Percentiles rank a stretch among this genome's conserved stretches.
These are phyloP conservation scores for Osmerus mordax DNA, from an alignment of 2,113 vertebrate species.

Conservation along the genomic window DNA sequence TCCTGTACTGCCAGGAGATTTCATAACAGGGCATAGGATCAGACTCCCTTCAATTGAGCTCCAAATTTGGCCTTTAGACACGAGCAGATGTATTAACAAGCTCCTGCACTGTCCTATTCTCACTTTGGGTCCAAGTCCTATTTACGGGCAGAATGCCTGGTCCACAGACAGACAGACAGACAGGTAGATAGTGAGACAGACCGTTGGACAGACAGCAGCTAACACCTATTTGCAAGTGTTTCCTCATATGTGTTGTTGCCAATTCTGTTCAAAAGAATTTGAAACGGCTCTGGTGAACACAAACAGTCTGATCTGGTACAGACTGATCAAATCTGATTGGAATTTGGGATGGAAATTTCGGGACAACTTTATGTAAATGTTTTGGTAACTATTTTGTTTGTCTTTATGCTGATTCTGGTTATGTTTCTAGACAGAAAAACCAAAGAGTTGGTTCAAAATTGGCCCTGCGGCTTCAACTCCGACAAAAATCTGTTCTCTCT, in stretches of 20 bases:
- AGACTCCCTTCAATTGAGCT: slow-evolving; percentile 1
- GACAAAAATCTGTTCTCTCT: too few species aligned
- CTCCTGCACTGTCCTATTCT: slow-evolving; percentile 17
- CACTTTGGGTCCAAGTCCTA: not conserved
- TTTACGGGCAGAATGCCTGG: not conserved
- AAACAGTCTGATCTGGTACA: not conserved
- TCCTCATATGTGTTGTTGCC: slow-evolving; percentile 1
- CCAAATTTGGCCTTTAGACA: slow-evolving; percentile 29
- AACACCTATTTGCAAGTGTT: not conserved
- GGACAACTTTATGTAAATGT: too few species aligned
- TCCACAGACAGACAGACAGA: not conserved
- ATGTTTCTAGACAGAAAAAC: too few species aligned
- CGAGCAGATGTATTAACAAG: slow-evolving; percentile 8
- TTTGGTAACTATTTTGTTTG: not conserved
- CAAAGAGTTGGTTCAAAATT: too few species aligned
- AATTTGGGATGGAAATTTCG: not conserved
- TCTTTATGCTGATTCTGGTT: not conserved
- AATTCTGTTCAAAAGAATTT: not conserved
- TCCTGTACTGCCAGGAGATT: slow-evolving; percentile 20
- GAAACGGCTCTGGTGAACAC: not conserved
- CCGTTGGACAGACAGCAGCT: not conserved
- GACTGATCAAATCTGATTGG: slow-evolving; percentile 9
- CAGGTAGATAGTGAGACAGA: not conserved
- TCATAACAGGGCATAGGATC: slow-evolving; percentile 34
- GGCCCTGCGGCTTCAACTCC: too few species aligned